Conservation (phyloP, 2,113 vertebrate species). For the Theristicus caerulescens region DNA sequence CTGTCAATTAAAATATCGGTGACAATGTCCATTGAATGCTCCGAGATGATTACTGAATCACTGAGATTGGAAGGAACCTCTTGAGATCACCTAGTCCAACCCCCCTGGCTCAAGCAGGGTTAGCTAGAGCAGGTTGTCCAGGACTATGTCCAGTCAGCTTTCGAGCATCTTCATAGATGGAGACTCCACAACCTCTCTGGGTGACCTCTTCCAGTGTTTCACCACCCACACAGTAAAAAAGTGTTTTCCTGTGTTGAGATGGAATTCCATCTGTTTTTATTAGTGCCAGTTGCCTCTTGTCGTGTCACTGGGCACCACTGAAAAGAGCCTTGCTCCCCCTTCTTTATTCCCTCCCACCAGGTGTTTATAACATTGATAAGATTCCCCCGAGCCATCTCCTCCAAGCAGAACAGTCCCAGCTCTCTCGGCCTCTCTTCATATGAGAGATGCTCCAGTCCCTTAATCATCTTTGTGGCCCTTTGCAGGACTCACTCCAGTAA, state of each 20-base stretch:
- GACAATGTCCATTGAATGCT: neutral
- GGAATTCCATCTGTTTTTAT: neutral
- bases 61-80: neutral
- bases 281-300: neutral
- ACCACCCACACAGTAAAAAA: neutral
- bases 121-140: neutral
- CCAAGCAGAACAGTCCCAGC: neutral
- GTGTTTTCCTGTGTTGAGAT: neutral
- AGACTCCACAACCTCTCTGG: neutral
- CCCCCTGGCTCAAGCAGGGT: neutral
- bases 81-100: neutral
- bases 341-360: neutral
- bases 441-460: neutral
- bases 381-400: neutral
- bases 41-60: neutral
- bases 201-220: neutral
- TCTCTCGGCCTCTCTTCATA: neutral
- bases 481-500: neutral
- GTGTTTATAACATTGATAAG: neutral
- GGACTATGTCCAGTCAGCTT: neutral
- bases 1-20: neutral
- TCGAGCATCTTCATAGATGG: neutral
- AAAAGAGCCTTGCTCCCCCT: neutral
- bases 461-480: neutral
- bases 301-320: neutral